These are phyloP conservation scores for Brachymystax lenok DNA, from an alignment of 2,797 vertebrate species.

Conservation along the genomic window DNA sequence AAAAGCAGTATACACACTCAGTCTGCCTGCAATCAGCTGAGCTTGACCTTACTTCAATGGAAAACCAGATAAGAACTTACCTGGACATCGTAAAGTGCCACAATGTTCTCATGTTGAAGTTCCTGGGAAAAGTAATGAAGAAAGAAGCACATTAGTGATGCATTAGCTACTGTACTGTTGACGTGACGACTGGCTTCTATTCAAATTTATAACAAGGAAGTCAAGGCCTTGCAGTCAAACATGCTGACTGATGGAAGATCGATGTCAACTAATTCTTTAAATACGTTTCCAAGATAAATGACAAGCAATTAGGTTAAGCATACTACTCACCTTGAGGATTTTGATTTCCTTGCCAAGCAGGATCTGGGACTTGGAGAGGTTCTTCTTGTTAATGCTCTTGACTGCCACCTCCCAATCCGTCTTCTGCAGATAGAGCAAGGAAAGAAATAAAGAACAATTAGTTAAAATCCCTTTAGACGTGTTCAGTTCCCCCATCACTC, in stretches of 20 bases:
- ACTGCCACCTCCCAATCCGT: constrained; percentile 90
- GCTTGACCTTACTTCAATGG: background rate
- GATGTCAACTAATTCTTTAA: constrained; percentile 19
- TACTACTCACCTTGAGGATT: constrained; percentile 82
- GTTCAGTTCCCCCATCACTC: background rate
- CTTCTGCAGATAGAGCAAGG: constrained; percentile 74
- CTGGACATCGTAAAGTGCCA: constrained; percentile 97
- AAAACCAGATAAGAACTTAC: constrained; percentile 67
- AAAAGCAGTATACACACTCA: background rate
- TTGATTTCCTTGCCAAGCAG: constrained; percentile 90
- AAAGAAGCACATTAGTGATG: constrained; percentile 8
- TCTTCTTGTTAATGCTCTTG: constrained; percentile 94
- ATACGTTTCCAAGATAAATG: constrained; percentile 15
- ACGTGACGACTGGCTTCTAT: background rate
- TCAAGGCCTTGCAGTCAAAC: background rate
- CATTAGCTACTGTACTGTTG: constrained; percentile 9
- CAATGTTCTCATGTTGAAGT: constrained; percentile 98
- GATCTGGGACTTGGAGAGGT: constrained; percentile 89
- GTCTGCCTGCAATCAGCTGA: background rate
- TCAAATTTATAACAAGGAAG: constrained; percentile 11
- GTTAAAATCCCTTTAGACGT: constrained; percentile 13
- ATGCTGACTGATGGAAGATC: background rate
- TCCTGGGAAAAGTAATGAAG: constrained; percentile 79
- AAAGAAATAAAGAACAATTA: constrained; percentile 2
- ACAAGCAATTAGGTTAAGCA: constrained; percentile 15